These are phyloP conservation scores for Lysandra bellargus DNA, from an alignment of 2,888 invertebrate genomes.

Conservation along the genomic window DNA sequence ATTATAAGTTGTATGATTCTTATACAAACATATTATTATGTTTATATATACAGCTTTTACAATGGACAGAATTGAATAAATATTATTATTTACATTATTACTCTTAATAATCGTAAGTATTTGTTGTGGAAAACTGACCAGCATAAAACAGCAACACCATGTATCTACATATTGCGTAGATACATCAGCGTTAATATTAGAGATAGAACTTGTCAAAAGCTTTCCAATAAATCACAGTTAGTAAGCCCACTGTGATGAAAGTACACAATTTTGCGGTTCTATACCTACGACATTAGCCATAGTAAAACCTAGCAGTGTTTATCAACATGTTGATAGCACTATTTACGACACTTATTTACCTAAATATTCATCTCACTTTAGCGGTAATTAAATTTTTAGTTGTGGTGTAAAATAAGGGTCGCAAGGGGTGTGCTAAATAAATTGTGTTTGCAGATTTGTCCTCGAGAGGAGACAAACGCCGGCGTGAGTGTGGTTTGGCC, in stretches of 20 bases:
- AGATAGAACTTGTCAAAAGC: slow-evolving; percentile 36
- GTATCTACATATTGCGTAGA: slow-evolving; percentile 29
- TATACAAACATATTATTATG: background rate
- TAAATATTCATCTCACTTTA: background rate
- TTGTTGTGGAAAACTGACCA: background rate
- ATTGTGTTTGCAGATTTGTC: slow-evolving; percentile 56
- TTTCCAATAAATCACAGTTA: slow-evolving; percentile 41
- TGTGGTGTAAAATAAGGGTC: background rate
- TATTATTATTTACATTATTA: background rate
- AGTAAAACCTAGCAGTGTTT: background rate
- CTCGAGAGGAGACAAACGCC: slow-evolving; percentile 54
- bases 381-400: background rate
- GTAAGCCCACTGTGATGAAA: slow-evolving; percentile 33
- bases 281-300: background rate
- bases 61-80: background rate
- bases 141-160: slow-evolving; percentile 31
- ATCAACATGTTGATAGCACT: background rate
- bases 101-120: background rate
- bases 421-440: background rate
- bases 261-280: slow-evolving; percentile 30
- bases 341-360: background rate
- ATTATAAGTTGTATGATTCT: background rate
- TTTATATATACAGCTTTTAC: background rate
- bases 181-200: slow-evolving; percentile 27
- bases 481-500: slow-evolving; percentile 62